Percentiles rank a stretch among this genome's conserved stretches.
Evolutionary conservation across 2,888 invertebrate genomes (phyloP).

Genomic region (Imbricaverruca yamaguchii): DNA sequence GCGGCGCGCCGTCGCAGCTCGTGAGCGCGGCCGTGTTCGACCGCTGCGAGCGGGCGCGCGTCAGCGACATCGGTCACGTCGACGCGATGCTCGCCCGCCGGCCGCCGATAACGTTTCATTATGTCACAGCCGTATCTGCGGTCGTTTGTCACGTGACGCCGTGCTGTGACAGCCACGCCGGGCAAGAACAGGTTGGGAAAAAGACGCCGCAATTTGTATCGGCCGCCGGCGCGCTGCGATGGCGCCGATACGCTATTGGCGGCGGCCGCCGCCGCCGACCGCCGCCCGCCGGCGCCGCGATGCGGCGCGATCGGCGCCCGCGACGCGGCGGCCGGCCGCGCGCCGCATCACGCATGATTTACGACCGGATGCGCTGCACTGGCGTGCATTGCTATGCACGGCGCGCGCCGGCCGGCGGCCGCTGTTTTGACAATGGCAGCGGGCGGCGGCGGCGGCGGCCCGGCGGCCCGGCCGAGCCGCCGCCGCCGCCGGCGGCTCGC

Average conservation of each 20-base stretch:
- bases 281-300: not conserved
- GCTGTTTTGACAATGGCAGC: not conserved
- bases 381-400: not conserved
- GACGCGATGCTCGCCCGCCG: not conserved
- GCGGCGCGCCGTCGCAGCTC: not conserved
- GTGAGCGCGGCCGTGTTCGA: not conserved
- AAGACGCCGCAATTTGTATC: constrained; percentile 4
- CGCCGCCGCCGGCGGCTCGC: not conserved
- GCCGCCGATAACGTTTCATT: not conserved
- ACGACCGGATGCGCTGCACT: not conserved
- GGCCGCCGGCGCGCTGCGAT: not conserved
- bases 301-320: not conserved
- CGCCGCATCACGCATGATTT: not conserved
- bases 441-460: not conserved
- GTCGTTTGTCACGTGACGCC: not conserved
- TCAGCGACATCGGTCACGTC: not conserved
- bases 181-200: not conserved
- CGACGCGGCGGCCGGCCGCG: not conserved
- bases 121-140: not conserved
- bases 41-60: not conserved
- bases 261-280: not conserved
- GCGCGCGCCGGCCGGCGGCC: not conserved
- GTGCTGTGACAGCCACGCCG: constrained; percentile 1
- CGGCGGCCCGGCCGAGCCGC: not conserved
- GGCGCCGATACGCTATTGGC: constrained; percentile 6